These are phyloP conservation scores for Xenotilapia longispinis DNA, from an alignment of 2,113 vertebrate species.

Conservation along the genomic window DNA sequence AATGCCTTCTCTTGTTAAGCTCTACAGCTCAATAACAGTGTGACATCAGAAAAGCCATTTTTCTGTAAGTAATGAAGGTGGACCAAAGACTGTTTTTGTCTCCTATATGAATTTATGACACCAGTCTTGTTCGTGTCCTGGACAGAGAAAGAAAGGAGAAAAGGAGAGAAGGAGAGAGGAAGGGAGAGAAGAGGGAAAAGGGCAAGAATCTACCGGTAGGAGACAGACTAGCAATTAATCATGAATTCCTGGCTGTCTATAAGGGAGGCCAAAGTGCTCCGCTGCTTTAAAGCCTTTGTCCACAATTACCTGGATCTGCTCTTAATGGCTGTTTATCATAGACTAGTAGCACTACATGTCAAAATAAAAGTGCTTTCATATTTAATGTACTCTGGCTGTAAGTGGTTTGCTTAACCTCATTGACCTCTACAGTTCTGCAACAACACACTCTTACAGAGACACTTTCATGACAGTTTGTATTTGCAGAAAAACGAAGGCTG, in stretches of 20 bases:
- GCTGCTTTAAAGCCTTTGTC: constrained; percentile 57
- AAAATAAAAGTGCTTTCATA: constrained; percentile 33
- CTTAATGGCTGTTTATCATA: constrained; percentile 58
- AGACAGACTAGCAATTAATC: constrained; percentile 60
- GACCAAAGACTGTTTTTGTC: neutral
- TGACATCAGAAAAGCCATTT: neutral
- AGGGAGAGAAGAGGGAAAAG: neutral
- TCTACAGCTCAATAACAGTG: neutral
- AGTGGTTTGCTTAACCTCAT: constrained; percentile 38
- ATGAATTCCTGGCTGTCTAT: constrained; percentile 69
- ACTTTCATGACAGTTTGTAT: neutral
- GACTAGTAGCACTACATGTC: constrained; percentile 24
- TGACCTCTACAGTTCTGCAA: neutral
- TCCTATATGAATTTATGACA: neutral
- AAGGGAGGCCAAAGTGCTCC: constrained; percentile 55
- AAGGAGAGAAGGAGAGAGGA: neutral
- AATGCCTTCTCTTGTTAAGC: neutral
- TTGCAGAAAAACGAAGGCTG: neutral
- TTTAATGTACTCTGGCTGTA: neutral
- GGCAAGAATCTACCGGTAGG: constrained; percentile 58
- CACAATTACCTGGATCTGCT: constrained; percentile 50
- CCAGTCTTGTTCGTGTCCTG: neutral
- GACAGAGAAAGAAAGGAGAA: neutral
- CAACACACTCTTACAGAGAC: neutral
- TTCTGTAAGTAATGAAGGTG: neutral